Base-by-base conservation (phyloP, 2,888 invertebrate species). In the Scelioninae gen. 2 region DNA sequence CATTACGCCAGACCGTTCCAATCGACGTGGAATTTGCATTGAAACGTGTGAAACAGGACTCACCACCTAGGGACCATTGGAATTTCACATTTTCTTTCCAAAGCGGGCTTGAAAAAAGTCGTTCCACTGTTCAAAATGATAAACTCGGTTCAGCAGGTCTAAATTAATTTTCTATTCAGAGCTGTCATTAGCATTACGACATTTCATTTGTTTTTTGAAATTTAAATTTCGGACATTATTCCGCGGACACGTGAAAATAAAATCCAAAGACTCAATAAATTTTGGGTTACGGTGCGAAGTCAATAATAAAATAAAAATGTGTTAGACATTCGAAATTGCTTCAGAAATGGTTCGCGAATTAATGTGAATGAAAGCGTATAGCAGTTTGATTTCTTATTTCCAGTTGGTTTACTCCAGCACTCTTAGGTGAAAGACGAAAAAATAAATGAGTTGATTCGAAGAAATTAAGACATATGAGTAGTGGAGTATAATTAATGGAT, bases 21-120 rank as follows among this genome's bases (percentile, higher is more conserved):
- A 74, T 76, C 78, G 77, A 79, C 78, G 78, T 80, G 79, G 78
- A 80, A 82, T 83, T 82, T 82, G 81, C 81, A 82, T 82, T 76
- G 77, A 74, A 79, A 82, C 80, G 81, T 80, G 80, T 79, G 80
- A 80, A 80, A 80, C 76, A 75, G 75, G 58, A 68, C 68, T 69
- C 55, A 55, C 63, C 60, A 60, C 45, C 50, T 60, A 41, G 68
- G 58, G 68, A 71, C 70, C 50, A 63, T 67, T 15, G 37, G 55
- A 67, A 58, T 58, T 67, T 64, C 13, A 55, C 41, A 58, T 43
- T 46, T 69, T 64, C 52, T 73, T 57, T 35, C 55, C 52, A 53
- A 48, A 55, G 16, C 37, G 4, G 9, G 16, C 11, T 58, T 22
- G 5, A 35, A 61, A 41, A 31, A 50, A 10, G n/a, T 35, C n/a